Conservation (phyloP, 2,888 invertebrate genomes). For the Cactoblastis cactorum region DNA sequence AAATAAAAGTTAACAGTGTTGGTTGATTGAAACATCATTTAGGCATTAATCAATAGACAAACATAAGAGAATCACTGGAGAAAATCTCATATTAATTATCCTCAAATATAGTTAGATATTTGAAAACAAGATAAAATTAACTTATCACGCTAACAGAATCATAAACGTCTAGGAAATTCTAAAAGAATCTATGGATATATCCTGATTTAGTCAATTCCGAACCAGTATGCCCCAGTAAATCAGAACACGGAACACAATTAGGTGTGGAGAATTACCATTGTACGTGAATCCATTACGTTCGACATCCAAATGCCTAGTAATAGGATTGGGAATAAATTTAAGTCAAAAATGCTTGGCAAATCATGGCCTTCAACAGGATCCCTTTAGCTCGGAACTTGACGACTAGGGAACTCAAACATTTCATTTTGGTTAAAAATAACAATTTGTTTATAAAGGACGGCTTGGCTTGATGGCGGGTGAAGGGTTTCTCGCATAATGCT, state of each 20-base stretch:
- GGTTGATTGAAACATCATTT: neutral
- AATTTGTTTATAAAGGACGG: constrained; percentile 1
- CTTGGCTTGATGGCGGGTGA: neutral
- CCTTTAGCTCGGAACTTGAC: no score
- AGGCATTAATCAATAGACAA: no score
- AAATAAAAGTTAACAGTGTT: neutral
- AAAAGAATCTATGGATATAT: neutral
- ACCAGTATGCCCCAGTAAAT: neutral
- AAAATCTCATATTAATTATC: no score
- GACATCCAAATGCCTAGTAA: neutral
- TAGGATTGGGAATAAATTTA: constrained; percentile 1
- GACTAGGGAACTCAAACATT: neutral
- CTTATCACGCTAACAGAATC: neutral
- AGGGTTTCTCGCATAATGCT: neutral
- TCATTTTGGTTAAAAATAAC: neutral
- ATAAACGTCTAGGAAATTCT: no score
- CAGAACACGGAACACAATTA: neutral
- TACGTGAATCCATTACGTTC: constrained; percentile 11
- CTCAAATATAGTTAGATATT: no score
- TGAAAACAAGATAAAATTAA: neutral
- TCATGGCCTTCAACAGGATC: no score
- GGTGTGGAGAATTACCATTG: neutral
- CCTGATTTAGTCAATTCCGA: neutral
- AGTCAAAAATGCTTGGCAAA: no score
- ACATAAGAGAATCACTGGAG: no score